Evolutionary conservation across 2,888 invertebrate species (phyloP).

Genomic region (Hirtodrosophila trivittata): DNA sequence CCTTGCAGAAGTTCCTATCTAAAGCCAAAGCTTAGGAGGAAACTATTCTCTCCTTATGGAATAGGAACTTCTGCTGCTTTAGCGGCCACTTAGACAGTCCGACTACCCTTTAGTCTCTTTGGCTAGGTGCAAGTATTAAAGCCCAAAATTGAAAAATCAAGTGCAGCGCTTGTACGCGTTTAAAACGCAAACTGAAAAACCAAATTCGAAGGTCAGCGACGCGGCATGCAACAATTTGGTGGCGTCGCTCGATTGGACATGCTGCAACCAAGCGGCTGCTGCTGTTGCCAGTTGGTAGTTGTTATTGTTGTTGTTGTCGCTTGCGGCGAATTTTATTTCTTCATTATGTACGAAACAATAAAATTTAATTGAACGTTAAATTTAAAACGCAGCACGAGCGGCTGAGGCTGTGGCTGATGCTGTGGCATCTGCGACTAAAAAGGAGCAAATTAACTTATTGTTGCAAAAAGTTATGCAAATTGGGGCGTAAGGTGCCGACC

Average conservation of each 20-base stretch:
- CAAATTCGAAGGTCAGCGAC: slow-evolving; percentile 50
- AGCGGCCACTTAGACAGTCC: too few relatives aligned
- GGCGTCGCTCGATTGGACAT: slow-evolving; percentile 40
- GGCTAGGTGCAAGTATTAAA: slow-evolving; percentile 19
- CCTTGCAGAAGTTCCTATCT: too few relatives aligned
- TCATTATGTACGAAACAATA: slow-evolving; percentile 70
- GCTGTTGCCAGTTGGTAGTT: slow-evolving; percentile 10
- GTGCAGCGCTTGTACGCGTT: slow-evolving; percentile 30
- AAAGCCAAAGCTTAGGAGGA: too few relatives aligned
- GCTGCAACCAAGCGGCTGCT: slow-evolving; percentile 29
- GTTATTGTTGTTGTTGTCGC: slow-evolving; percentile 15
- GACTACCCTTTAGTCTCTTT: too few relatives aligned
- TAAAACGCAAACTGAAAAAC: slow-evolving; percentile 31
- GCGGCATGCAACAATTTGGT: slow-evolving; percentile 52
- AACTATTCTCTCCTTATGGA: too few relatives aligned
- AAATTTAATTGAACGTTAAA: slow-evolving; percentile 73
- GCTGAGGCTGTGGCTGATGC: slow-evolving; percentile 6
- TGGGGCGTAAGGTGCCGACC: slow-evolving; percentile 59
- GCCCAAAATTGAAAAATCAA: slow-evolving; percentile 56
- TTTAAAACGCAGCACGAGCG: slow-evolving; percentile 69
- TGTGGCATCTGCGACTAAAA: slow-evolving; percentile 31
- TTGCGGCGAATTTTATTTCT: slow-evolving; percentile 67
- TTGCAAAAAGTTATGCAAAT: slow-evolving; percentile 66
- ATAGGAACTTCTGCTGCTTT: too few relatives aligned
- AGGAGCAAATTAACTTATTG: slow-evolving; percentile 65